Percentiles rank a stretch among this genome's conserved stretches.
Evolutionary conservation across 2,113 vertebrate genomes (phyloP).

Genomic region (Emberiza fucata): DNA sequence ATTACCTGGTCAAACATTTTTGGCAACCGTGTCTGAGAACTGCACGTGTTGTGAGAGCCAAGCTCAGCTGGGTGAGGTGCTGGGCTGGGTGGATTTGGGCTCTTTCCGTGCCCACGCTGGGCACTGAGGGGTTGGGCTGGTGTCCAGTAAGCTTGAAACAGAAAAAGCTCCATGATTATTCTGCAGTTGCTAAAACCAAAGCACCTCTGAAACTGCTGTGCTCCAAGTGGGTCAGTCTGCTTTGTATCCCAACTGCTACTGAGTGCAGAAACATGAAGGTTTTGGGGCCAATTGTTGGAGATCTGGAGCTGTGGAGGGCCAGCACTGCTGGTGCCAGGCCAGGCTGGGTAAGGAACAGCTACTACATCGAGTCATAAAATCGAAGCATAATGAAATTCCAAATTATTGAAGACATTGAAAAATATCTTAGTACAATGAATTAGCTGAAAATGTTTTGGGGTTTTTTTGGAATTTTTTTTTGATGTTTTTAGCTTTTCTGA

Average conservation of each 20-base stretch:
- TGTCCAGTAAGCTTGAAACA: constrained; percentile 41
- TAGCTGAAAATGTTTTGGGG: constrained; percentile 35
- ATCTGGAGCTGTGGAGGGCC: neutral
- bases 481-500: constrained; percentile 56
- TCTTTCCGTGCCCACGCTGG: constrained; percentile 18
- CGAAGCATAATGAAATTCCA: constrained; percentile 63
- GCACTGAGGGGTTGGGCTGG: neutral
- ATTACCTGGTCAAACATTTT: constrained; percentile 75
- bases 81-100: neutral
- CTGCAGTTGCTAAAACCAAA: constrained; percentile 66
- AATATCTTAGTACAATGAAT: constrained; percentile 47
- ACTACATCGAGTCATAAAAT: constrained; percentile 52
- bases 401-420: constrained; percentile 69
- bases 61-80: constrained; percentile 70
- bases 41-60: constrained; percentile 77
- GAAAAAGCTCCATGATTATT: constrained; percentile 59
- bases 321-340: neutral
- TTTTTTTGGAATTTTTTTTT: neutral
- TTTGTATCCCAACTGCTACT: constrained; percentile 37
- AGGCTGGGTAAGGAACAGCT: constrained; percentile 64
- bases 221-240: constrained; percentile 49
- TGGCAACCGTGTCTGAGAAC: constrained; percentile 80
- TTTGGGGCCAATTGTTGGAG: constrained; percentile 14
- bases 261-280: constrained; percentile 24
- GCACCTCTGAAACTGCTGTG: constrained; percentile 55